Evolutionary conservation across 2,888 invertebrate genomes (phyloP), one percentile per base, ranked within the genome.

Genomic region (Sarcophaga carnaria): DNA sequence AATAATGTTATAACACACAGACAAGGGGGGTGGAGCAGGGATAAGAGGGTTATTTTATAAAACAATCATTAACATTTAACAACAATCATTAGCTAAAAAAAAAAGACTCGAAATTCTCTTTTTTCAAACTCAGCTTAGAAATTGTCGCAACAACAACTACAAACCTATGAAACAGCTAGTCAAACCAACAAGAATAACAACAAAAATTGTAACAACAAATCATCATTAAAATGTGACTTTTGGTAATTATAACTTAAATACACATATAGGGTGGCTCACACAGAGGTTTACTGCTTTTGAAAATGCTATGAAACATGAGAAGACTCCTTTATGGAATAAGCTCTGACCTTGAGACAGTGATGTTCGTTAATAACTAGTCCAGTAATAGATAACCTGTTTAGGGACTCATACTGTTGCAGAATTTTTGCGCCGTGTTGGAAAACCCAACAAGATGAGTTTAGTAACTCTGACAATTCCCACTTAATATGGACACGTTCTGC

Each of bases 151-250:
- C 5, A 74, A 76, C 25, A 59, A 79, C 75, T 67, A 66, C 10
- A 72, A 69, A 62, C 45, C 59, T 54, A 54, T 54, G 37, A 2
- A 37, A 37, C 37, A 37, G 10, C 37, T 37, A 37, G 14, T 17
- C 14, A 54, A 54, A 54, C 17, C 54, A 54, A 14, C 11, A 69
- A 72, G 37, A 37, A 37, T 69, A 54, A 70, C 27, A 69, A 74
- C 67, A 60, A 60, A 25, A 66, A 66, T 63, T 17, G 59, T 49
- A 66, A 64, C 60, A 80, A 37, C 20, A 72, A 59, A 76, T 66
- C 72, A 80, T 74, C 49, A 75, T 82, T 64, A 74, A 81, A 78
- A 74, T 49, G 62, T 80, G 78, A 78, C 78, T 80, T 78, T 80
- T 78, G 62, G 81, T 71, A 64, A 80, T 83, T 60, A 74, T 67